These are phyloP conservation scores for Sphaerophoria rueppellii DNA, from an alignment of 2,888 invertebrate species.

Conservation along the genomic window DNA sequence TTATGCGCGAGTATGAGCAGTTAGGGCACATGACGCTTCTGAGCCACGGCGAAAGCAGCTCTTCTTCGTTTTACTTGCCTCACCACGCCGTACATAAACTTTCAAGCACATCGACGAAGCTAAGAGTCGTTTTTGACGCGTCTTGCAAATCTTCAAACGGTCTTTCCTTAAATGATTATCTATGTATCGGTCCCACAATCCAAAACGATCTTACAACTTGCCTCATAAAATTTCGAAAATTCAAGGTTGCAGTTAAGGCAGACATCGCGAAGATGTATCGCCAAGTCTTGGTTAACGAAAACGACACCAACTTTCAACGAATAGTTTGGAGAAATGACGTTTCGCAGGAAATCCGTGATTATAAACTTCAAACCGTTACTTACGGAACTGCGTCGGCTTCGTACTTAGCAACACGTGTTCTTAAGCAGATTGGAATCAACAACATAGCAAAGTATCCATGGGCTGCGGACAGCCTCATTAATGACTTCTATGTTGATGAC, in stretches of 20 bases:
- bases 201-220: slow-evolving; percentile 10
- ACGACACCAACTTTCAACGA: slow-evolving; percentile 27
- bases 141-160: slow-evolving; percentile 3
- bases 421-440: slow-evolving; percentile 23
- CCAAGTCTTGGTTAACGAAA: slow-evolving; percentile 2
- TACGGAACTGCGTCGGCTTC: slow-evolving; percentile 32
- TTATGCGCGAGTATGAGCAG: neutral
- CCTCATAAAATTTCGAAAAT: slow-evolving; percentile 13
- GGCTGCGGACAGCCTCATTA: slow-evolving; percentile 18
- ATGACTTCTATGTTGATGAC: slow-evolving; percentile 44
- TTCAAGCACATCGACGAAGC: neutral
- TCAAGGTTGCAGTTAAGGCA: slow-evolving; percentile 6
- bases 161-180: slow-evolving; percentile 27
- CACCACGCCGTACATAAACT: neutral
- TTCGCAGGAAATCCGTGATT: slow-evolving; percentile 13
- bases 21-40: neutral
- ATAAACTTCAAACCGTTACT: slow-evolving; percentile 28
- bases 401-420: neutral
- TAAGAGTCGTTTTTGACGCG: neutral
- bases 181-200: slow-evolving; percentile 11
- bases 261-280: slow-evolving; percentile 44
- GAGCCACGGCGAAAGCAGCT: neutral
- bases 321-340: slow-evolving; percentile 28
- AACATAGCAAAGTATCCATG: neutral
- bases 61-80: neutral